Evolutionary conservation across 2,797 vertebrate genomes (phyloP).

Genomic region (Enteromius paludinosus): DNA sequence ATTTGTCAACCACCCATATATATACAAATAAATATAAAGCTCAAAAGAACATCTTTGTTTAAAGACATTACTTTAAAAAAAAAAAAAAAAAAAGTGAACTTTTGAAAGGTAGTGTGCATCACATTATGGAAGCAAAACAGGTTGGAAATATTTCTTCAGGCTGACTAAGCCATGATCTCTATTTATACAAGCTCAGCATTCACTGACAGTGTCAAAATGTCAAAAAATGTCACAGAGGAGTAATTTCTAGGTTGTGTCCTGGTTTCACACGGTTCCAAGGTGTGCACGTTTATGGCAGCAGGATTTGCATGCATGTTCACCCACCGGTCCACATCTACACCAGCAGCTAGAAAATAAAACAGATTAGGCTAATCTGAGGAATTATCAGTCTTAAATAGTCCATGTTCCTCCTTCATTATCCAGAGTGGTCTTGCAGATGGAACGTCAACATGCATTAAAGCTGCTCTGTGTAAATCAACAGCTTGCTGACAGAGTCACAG

Average conservation of each 20-base stretch:
- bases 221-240: background rate
- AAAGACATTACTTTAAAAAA: background rate
- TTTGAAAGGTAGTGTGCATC: background rate
- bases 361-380: conserved; percentile 86
- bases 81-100: background rate
- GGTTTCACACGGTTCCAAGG: background rate
- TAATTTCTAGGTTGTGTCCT: background rate
- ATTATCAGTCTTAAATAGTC: conserved; percentile 75
- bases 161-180: background rate
- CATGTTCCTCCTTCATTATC: conserved; percentile 64
- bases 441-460: background rate
- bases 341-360: conserved; percentile 78
- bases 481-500: background rate
- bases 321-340: background rate
- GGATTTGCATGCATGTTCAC: background rate
- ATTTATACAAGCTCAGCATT: background rate
- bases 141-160: background rate
- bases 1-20: too few relatives aligned
- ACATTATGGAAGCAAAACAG: background rate
- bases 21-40: too few relatives aligned
- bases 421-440: conserved; percentile 54
- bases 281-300: background rate
- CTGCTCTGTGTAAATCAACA: background rate
- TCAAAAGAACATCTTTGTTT: background rate
- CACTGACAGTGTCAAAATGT: conserved; percentile 3